phyloP scores from a whole-genome alignment of 2,888 invertebrate species.

The Prenolepis imparis region DNA sequence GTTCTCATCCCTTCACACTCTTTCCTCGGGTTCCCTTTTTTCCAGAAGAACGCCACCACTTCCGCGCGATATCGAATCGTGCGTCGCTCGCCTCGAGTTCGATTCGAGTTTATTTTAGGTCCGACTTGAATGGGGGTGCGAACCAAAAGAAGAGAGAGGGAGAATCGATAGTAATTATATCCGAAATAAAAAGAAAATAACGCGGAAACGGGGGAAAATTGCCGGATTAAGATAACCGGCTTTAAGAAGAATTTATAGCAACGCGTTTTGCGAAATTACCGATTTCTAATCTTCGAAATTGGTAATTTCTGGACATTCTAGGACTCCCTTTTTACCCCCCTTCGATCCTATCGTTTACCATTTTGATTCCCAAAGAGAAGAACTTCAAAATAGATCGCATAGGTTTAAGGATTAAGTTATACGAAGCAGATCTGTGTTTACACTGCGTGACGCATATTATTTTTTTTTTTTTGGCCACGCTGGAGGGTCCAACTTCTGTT shows the following conservation, averaged over 20 bases:
- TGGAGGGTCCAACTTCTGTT: not conserved
- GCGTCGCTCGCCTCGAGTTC: constrained; percentile 10
- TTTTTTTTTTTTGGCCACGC: not conserved
- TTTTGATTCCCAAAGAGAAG: not conserved
- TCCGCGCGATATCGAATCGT: constrained; percentile 30
- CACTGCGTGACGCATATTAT: not conserved
- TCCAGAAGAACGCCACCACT: constrained; percentile 3
- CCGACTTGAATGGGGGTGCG: not conserved
- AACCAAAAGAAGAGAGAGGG: not conserved
- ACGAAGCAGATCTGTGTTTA: not conserved
- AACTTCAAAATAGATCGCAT: not conserved
- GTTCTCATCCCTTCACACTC: constrained; percentile 47
- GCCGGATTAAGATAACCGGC: not conserved
- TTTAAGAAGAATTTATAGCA: not conserved
- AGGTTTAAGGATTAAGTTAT: not conserved
- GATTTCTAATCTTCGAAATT: constrained; percentile 3
- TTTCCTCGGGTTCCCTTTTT: not conserved
- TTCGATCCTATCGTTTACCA: not conserved
- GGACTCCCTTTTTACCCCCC: not conserved
- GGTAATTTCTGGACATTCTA: not conserved
- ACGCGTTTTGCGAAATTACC: not conserved
- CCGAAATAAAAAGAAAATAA: not conserved
- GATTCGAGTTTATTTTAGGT: constrained; percentile 34
- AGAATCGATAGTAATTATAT: not conserved
- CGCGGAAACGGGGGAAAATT: not conserved